These are phyloP conservation scores for Phainopepla nitens DNA, from an alignment of 2,113 vertebrate species.

Conservation along the genomic window DNA sequence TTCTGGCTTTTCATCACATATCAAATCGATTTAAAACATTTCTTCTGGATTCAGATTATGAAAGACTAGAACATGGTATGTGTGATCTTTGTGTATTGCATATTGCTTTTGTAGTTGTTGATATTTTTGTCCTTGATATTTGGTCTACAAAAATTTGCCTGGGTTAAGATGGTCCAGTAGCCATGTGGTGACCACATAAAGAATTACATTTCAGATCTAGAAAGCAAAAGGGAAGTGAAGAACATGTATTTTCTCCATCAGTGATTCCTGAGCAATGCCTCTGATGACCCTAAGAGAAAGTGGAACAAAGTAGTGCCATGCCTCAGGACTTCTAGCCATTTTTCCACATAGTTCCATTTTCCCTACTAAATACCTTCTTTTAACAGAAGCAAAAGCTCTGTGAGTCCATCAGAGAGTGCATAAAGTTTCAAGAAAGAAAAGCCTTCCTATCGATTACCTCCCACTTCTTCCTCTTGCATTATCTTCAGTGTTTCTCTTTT, in stretches of 20 bases:
- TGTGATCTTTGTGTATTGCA: conserved; percentile 34
- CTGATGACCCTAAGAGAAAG: not conserved
- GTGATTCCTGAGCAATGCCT: not conserved
- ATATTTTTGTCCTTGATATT: not conserved
- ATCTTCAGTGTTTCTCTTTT: not conserved
- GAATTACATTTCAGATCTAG: not conserved
- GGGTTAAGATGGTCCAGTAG: not conserved
- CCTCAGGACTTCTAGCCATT: not conserved
- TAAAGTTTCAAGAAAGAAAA: not conserved
- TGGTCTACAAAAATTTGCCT: not conserved
- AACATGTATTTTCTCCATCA: not conserved
- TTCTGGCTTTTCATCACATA: conserved; percentile 95
- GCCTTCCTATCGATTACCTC: not conserved
- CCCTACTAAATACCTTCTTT: not conserved
- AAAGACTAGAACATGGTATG: conserved; percentile 95
- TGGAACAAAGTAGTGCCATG: not conserved
- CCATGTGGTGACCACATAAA: not conserved
- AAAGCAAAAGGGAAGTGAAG: not conserved
- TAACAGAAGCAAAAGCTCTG: not conserved
- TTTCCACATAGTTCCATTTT: not conserved
- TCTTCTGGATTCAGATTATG: conserved; percentile 97
- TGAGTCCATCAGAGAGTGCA: not conserved
- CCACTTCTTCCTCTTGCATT: not conserved
- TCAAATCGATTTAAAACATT: conserved; percentile 99
- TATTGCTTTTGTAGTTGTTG: not conserved